Base-by-base conservation (phyloP, 2,797 vertebrate species). In the Poecilia wingei region DNA sequence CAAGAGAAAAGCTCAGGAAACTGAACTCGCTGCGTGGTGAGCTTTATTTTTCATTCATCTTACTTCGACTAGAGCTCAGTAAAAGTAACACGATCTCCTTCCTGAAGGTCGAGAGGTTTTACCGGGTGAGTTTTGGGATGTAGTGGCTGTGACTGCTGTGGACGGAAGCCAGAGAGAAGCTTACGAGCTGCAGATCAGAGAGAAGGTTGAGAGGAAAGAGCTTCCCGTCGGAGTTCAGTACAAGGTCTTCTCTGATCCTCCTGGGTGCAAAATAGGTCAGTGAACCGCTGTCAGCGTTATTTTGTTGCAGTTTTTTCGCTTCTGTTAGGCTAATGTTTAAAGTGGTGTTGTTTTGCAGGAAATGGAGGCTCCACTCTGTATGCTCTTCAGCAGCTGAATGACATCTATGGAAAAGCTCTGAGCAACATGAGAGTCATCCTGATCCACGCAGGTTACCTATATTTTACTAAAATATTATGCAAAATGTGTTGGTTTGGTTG, bases 351-450 rank as follows among this genome's bases (percentile, higher is more conserved):
- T 85, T 74, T 86, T 82, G 0, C 75, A 99, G 98, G 98, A 79
- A 99, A 99, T 49, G 98, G 98, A 79, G 98, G 98, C 79, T 99
- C 98, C 28, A 98, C 98, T 0, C 93, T 99, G 72, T 95, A 94
- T 14, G 94, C 94, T 16, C 95, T 99, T 82, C 95, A 64, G 77
- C 90, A 91, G 85, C 92, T 99, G 83, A 90, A 92, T 80, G 94
- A 96, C 41, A 83, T 95, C 13, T 99, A 96, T 84, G 96, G 96
- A 81, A 93, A 95, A 69, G 72, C 90, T 66, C 94, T 98, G 93
- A 80, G 91, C 81, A 93, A 86, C 74, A 88, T 97, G 89, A 96
- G 86, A 80, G 89, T 98, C 82, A 88, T 99, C 36, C 92, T 99
- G 69, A 98, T 99, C 87, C 98, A 99, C 87, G 98, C 98, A 92